Evolutionary conservation across 2,797 vertebrate species (phyloP).

Genomic region (Huso huso): DNA sequence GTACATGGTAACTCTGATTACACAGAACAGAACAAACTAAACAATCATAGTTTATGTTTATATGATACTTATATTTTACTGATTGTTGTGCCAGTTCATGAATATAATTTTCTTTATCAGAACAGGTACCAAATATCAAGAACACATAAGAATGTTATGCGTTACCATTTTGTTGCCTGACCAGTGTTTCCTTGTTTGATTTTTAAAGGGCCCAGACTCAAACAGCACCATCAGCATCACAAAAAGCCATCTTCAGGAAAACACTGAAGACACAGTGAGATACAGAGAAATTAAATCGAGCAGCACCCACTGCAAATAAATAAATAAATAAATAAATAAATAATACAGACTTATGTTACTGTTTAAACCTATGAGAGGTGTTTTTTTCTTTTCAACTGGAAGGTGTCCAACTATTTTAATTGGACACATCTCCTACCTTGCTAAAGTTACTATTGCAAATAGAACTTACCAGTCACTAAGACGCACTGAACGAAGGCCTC

Average conservation of each 20-base stretch:
- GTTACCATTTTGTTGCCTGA: too few relatives aligned
- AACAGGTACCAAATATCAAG: too few relatives aligned
- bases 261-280: slow-evolving; percentile 57
- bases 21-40: too few relatives aligned
- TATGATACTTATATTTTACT: too few relatives aligned
- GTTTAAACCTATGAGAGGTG: background rate
- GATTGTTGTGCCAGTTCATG: too few relatives aligned
- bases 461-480: too few relatives aligned
- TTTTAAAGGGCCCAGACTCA: slow-evolving; percentile 67
- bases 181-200: slow-evolving; percentile 13
- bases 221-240: slow-evolving; percentile 72
- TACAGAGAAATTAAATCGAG: slow-evolving; percentile 36
- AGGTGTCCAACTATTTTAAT: background rate
- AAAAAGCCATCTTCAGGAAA: slow-evolving; percentile 72
- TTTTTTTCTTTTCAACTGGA: background rate
- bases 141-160: too few relatives aligned
- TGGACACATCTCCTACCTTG: background rate
- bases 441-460: background rate
- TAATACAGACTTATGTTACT: slow-evolving; percentile 1
- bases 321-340: slow-evolving; percentile 5
- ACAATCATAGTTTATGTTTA: too few relatives aligned
- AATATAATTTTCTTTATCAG: too few relatives aligned
- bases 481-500: too few relatives aligned
- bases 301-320: slow-evolving; percentile 13
- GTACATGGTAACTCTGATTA: too few relatives aligned